Evolutionary conservation across 2,888 invertebrate species (phyloP).

Genomic region (Seladonia tumulorum): DNA sequence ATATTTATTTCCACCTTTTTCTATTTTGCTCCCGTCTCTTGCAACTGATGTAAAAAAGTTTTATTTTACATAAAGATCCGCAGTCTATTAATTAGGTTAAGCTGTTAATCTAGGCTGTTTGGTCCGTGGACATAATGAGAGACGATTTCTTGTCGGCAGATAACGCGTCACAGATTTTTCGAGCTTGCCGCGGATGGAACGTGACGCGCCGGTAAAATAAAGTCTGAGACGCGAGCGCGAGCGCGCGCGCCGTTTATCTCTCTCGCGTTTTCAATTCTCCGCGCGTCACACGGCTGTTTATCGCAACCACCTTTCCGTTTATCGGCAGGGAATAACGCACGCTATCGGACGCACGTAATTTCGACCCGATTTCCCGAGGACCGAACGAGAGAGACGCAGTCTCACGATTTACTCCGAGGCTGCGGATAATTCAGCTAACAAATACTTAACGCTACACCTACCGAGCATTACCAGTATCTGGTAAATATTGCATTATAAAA

Average conservation of each 20-base stretch:
- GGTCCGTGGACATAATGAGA: background rate
- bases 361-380: background rate
- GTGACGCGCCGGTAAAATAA: constrained; percentile 54
- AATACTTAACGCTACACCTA: background rate
- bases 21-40: too few species aligned
- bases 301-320: constrained; percentile 52
- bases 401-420: background rate
- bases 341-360: constrained; percentile 3
- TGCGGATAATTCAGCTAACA: background rate
- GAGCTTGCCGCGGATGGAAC: constrained; percentile 36
- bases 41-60: too few species aligned
- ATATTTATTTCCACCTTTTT: too few species aligned
- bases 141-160: constrained; percentile 6
- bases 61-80: too few species aligned
- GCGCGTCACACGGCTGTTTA: constrained; percentile 54
- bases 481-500: too few species aligned
- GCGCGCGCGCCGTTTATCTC: constrained; percentile 49
- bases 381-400: background rate
- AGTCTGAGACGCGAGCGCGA: constrained; percentile 26
- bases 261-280: constrained; percentile 38
- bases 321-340: constrained; percentile 31
- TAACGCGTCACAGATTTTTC: constrained; percentile 15
- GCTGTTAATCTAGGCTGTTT: background rate
- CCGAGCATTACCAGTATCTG: too few species aligned
- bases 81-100: background rate